Percentiles rank a stretch among this genome's conserved stretches.
These are phyloP conservation scores for Pheosia tremula DNA, from an alignment of 2,888 invertebrate genomes.

Conservation along the genomic window DNA sequence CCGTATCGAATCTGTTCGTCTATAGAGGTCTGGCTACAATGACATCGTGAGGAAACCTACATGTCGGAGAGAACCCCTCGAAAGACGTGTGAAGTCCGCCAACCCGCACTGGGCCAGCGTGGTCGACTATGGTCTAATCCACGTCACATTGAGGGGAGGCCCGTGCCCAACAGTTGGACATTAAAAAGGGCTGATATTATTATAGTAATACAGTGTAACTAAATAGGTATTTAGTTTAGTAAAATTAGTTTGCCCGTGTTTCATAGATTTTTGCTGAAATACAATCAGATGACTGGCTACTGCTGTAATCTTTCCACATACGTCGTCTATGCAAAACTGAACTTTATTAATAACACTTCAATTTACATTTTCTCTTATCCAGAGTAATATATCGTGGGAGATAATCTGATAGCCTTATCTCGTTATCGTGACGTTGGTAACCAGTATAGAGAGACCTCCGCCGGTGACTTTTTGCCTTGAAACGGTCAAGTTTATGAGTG, in stretches of 20 bases:
- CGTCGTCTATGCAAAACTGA: constrained; percentile 9
- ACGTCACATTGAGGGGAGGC: too few relatives aligned
- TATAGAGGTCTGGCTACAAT: too few relatives aligned
- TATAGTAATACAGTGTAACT: too few relatives aligned
- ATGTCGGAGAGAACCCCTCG: too few relatives aligned
- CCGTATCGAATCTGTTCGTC: too few relatives aligned
- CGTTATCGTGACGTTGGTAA: constrained; percentile 20
- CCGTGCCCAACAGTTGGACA: too few relatives aligned
- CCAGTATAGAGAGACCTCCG: constrained; percentile 16
- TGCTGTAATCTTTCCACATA: constrained; percentile 17
- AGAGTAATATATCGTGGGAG: constrained; percentile 6
- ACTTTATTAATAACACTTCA: neutral
- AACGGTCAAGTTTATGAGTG: neutral
- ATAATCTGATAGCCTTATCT: constrained; percentile 43
- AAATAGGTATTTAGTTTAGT: too few relatives aligned
- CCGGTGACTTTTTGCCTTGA: neutral
- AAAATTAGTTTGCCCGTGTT: neutral
- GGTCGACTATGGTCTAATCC: too few relatives aligned
- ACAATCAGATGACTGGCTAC: constrained; percentile 11
- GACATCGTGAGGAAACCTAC: too few relatives aligned
- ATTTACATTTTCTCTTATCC: constrained; percentile 5
- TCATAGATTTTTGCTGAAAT: constrained; percentile 14
- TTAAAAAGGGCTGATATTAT: too few relatives aligned
- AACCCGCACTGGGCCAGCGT: too few relatives aligned
- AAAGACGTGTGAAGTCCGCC: too few relatives aligned